Conservation (phyloP, 1,140 invertebrate species). For the Brachionus sp. region DNA sequence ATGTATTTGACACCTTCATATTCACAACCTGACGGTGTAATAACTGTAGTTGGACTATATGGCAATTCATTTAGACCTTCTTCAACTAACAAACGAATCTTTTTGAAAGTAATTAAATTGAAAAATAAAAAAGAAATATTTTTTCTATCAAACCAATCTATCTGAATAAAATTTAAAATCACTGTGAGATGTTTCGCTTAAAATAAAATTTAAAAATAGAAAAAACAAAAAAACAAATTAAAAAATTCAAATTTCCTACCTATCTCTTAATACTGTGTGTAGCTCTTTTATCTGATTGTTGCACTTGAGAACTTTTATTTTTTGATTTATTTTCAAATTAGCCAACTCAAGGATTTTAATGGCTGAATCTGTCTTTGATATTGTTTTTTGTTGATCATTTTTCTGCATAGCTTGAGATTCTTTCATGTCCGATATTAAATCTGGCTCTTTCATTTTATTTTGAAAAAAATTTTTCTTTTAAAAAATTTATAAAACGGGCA, state of each 20-base stretch:
- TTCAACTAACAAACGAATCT: slow-evolving; percentile 92
- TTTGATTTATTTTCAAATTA: background rate
- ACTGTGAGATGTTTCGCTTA: slow-evolving; percentile 80
- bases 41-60: slow-evolving; percentile 79
- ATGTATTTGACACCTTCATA: slow-evolving; percentile 76
- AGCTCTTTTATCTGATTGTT: slow-evolving; percentile 45
- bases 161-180: slow-evolving; percentile 99
- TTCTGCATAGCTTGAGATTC: background rate
- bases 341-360: background rate
- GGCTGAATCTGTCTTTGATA: background rate
- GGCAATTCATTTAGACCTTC: slow-evolving; percentile 95
- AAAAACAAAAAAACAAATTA: background rate
- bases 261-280: slow-evolving; percentile 38
- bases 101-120: background rate
- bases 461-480: background rate
- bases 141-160: slow-evolving; percentile 65
- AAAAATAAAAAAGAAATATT: slow-evolving; percentile 47
- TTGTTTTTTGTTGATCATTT: slow-evolving; percentile 16
- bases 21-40: slow-evolving; percentile 76
- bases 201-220: slow-evolving; percentile 53
- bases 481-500: background rate
- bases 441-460: slow-evolving; percentile 32
- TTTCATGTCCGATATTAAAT: slow-evolving; percentile 43
- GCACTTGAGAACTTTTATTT: slow-evolving; percentile 22
- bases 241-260: background rate